Base-by-base conservation (phyloP, 2,888 invertebrate genomes). In the Herminia tarsipennalis region DNA sequence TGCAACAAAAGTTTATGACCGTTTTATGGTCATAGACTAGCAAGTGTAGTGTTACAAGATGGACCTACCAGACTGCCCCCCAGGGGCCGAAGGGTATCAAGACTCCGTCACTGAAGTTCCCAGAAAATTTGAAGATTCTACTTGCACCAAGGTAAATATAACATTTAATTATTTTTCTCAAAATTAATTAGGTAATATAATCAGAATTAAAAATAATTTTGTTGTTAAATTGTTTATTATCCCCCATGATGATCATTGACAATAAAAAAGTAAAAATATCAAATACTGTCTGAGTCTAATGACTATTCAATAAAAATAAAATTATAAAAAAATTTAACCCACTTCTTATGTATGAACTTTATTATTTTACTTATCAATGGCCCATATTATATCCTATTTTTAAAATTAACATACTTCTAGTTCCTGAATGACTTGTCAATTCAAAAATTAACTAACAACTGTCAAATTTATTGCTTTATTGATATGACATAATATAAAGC, bases 31-130 rank as follows among this genome's bases (percentile, higher is more conserved):
- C 87, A 87, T 88, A 87, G 83, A 88, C 85, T 77, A 72, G 66
- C 72, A 75, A 88, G 88, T 90, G 88, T 88, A 85, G 89, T 88
- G 88, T 55, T 43, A 81, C 72, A 83, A 83, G 73, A 91, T 91
- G 91, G 91, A 91, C 6, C 82, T 91, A 17, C 89, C 90, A 0
- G 91, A 91, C 70, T 87, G 91, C 65, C 91, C 91, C 24, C 91
- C 91, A 0, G 91, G 91, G 66, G 76, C 91, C 33, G 91, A 91
- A 76, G 91, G 91, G 33, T 91, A 91, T 66, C 62, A 90, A 67
- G 91, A 91, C 66, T 74, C 89, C 1, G 86, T 91, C 44, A 77
- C 76, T 30, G 84, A 87, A 86, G 65, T 84, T 18, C 73, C 86
- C 14, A 84, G 76, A 71, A 89, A 88, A 73, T 73, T 67, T 9